Percentiles rank a stretch among this genome's conserved stretches.
These are phyloP conservation scores for Esox masquinongy DNA, from an alignment of 2,797 vertebrate species.

Conservation along the genomic window DNA sequence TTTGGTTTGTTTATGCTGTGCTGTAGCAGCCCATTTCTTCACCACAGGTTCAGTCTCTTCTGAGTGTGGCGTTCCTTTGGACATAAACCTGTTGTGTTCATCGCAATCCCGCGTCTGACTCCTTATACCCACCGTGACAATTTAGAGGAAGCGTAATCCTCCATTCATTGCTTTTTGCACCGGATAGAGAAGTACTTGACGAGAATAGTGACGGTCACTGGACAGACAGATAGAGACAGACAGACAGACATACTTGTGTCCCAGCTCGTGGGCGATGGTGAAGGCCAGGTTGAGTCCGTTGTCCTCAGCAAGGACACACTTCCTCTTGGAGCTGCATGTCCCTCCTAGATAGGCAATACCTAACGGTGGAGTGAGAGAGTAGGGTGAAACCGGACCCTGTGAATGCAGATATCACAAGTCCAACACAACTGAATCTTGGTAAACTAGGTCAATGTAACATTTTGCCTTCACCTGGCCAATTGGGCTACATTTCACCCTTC, in stretches of 20 bases:
- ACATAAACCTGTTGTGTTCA: no score
- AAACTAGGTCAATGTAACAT: no score
- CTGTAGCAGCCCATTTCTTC: no score
- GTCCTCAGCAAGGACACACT: conserved; percentile 95
- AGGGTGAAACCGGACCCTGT: neutral
- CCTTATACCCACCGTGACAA: no score
- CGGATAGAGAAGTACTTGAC: neutral
- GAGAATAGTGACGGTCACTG: neutral
- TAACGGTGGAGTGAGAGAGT: conserved; percentile 48
- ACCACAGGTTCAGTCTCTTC: no score
- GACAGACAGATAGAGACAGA: neutral
- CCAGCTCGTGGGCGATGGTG: conserved; percentile 95
- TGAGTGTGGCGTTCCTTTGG: no score
- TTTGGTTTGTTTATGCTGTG: no score
- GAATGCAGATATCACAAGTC: no score
- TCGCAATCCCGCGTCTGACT: no score
- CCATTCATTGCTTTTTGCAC: neutral
- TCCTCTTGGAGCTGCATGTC: conserved; percentile 90
- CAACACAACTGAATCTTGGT: no score
- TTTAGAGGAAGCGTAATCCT: neutral
- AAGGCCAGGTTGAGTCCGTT: conserved; percentile 97
- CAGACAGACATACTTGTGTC: conserved; percentile 88
- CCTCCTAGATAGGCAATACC: conserved; percentile 96
- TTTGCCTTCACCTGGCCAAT: no score
- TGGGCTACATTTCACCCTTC: no score